Conservation (phyloP, 2,888 invertebrate genomes). For the Drosophila testacea region DNA sequence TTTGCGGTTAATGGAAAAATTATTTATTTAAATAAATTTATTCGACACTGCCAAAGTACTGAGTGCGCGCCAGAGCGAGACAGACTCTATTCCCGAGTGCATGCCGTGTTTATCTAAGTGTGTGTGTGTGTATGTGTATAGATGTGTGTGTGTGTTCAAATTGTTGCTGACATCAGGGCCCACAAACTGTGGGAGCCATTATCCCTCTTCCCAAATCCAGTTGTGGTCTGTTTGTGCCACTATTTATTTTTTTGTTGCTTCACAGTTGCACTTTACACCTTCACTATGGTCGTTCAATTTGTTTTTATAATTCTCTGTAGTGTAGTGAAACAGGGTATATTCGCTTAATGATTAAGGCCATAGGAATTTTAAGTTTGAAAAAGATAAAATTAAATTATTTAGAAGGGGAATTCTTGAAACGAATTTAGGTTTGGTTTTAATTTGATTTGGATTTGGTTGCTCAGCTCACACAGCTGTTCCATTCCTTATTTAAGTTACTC, state of each 20-base stretch:
- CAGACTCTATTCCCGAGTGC: neutral
- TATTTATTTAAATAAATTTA: slow-evolving; percentile 77
- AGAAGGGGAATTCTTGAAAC: no score
- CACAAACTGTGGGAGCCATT: slow-evolving; percentile 16
- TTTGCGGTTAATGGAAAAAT: slow-evolving; percentile 78
- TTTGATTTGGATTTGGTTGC: no score
- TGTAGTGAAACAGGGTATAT: no score
- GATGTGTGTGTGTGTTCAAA: slow-evolving; percentile 24
- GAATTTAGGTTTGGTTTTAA: no score
- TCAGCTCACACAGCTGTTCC: no score
- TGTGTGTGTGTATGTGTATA: neutral
- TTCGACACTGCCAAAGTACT: slow-evolving; percentile 53
- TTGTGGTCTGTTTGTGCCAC: slow-evolving; percentile 34
- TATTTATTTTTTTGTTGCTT: slow-evolving; percentile 17
- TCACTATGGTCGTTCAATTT: slow-evolving; percentile 7
- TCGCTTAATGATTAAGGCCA: no score
- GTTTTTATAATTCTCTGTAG: neutral
- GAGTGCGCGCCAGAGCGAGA: slow-evolving; percentile 22
- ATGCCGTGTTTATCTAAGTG: neutral
- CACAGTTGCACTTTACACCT: slow-evolving; percentile 18
- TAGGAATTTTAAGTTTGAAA: neutral
- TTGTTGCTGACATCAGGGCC: slow-evolving; percentile 62
- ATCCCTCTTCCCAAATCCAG: neutral
- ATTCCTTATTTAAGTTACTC: no score
- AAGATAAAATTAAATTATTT: no score